A percentile compares a stretch with the other conserved stretches of the same genome.
phyloP scores from a whole-genome alignment of 2,888 invertebrate species.

The Phalangium opilio region DNA sequence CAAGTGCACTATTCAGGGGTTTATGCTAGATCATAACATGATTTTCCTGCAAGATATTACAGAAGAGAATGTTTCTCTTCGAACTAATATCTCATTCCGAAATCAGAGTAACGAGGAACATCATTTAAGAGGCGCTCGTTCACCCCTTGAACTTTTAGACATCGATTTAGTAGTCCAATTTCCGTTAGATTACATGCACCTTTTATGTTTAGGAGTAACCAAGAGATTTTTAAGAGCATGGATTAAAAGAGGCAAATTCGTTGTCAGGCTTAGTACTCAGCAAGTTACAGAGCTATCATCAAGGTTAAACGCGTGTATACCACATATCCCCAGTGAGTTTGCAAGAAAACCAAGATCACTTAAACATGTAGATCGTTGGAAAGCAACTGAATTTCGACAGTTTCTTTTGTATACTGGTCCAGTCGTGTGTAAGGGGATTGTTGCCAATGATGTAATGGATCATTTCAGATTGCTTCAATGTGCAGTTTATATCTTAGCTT shows the following conservation, averaged over 20 bases:
- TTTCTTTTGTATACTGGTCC: slow-evolving; percentile 3
- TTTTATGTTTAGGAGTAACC: slow-evolving; percentile 24
- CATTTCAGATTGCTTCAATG: too few species aligned
- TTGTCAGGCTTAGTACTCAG: too few species aligned
- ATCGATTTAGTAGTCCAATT: slow-evolving; percentile 22
- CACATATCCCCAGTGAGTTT: background rate
- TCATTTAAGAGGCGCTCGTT: slow-evolving; percentile 9
- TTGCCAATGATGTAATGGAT: background rate
- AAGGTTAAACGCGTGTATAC: too few species aligned
- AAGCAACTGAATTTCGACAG: background rate
- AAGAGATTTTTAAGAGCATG: slow-evolving; percentile 17
- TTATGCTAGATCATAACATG: too few species aligned
- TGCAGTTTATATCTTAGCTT: too few species aligned
- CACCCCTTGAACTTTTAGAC: slow-evolving; percentile 9
- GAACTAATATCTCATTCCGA: slow-evolving; percentile 17
- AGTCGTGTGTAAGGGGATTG: background rate
- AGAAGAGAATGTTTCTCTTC: background rate
- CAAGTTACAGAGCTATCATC: too few species aligned
- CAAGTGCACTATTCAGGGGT: slow-evolving; percentile 18
- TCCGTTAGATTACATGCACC: slow-evolving; percentile 27
- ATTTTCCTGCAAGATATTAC: too few species aligned
- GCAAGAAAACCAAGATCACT: background rate
- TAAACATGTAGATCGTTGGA: background rate
- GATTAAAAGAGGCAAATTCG: slow-evolving; percentile 3
- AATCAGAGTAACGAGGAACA: slow-evolving; percentile 17